Evolutionary conservation across 2,797 vertebrate species (phyloP), one percentile per base, ranked within the genome.

Genomic region (Sparidentex hasta): DNA sequence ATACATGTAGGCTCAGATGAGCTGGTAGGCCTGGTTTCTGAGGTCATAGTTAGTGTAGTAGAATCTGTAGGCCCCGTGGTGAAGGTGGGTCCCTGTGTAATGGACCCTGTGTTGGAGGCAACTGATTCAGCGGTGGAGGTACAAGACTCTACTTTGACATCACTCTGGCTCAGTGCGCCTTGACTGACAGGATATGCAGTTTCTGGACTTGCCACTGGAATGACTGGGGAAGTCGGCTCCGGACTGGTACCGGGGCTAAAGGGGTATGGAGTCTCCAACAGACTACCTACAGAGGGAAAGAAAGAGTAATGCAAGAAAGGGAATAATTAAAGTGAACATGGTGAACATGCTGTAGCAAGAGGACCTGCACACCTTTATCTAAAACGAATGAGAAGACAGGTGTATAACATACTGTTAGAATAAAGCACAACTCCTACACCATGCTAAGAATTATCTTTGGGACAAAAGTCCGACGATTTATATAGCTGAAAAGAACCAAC

Each of bases 161-260:
- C 63, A 69, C 41, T 64, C 41, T 52, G 87, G 52, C 50, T 81
- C 25, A 47, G 71, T 66, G 86, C 73, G 52, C 73, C 44, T 56
- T 71, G 70, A 80, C 75, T 61, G 62, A 74, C 81, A 51, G 78
- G 71, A 84, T 43, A 70, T 58, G 65, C 4, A 17, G 76, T 67
- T 65, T 88, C 84, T 59, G 79, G 81, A 52, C 63, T 33, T 46
- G 63, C 74, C 7, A 20, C 74, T 68, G 87, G 76, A 61, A 81
- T 75, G 57, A 86, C 52, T 29, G 92, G 90, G 27, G 83, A 92
- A 44, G 86, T 59, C 18, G 87, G 87, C 63, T 91, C 93, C 54
- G 93, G 91, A 86, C 92, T 94, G 33, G 89, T 92, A 64, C 78
- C 90, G 18, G 92, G 92, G 71, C 93, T 94, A 69, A 93, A 86